phyloP scores from a whole-genome alignment of 2,888 invertebrate species.

The Drosophila infuscata region DNA sequence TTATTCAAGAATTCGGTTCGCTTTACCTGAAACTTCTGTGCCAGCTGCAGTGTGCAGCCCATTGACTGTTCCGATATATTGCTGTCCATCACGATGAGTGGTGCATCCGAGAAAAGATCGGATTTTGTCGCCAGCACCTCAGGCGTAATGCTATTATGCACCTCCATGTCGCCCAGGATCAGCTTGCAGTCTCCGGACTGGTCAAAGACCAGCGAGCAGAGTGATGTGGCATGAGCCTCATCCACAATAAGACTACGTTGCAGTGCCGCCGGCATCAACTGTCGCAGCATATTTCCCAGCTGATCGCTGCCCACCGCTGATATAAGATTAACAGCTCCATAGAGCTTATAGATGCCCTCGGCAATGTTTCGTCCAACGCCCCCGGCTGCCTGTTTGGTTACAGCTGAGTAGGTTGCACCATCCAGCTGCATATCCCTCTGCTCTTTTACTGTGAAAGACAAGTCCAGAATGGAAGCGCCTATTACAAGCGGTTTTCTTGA shows the following conservation, averaged over 20 bases:
- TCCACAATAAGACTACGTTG: constrained; percentile 59
- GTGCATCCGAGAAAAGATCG: constrained; percentile 87
- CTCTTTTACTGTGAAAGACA: constrained; percentile 88
- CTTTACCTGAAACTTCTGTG: constrained; percentile 80
- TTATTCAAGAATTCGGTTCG: background rate
- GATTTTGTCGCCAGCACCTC: constrained; percentile 88
- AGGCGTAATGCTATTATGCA: constrained; percentile 90
- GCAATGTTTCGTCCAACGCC: constrained; percentile 98
- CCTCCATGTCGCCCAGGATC: constrained; percentile 93
- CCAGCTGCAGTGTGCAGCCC: constrained; percentile 87
- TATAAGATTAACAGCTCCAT: constrained; percentile 88
- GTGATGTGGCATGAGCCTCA: constrained; percentile 86
- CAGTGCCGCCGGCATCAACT: constrained; percentile 83
- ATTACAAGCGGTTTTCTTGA: constrained; percentile 87
- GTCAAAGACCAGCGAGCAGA: constrained; percentile 92
- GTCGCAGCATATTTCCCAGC: constrained; percentile 84
- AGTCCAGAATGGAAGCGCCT: constrained; percentile 92
- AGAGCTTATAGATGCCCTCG: constrained; percentile 92
- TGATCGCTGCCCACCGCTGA: constrained; percentile 92
- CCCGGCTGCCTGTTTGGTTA: constrained; percentile 89
- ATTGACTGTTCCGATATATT: constrained; percentile 91
- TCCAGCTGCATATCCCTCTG: constrained; percentile 88
- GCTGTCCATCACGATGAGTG: constrained; percentile 93
- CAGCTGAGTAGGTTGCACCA: constrained; percentile 91
- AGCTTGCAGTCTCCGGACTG: constrained; percentile 91